phyloP scores from a whole-genome alignment of 2,113 vertebrate species.

The Colaptes auratus region DNA sequence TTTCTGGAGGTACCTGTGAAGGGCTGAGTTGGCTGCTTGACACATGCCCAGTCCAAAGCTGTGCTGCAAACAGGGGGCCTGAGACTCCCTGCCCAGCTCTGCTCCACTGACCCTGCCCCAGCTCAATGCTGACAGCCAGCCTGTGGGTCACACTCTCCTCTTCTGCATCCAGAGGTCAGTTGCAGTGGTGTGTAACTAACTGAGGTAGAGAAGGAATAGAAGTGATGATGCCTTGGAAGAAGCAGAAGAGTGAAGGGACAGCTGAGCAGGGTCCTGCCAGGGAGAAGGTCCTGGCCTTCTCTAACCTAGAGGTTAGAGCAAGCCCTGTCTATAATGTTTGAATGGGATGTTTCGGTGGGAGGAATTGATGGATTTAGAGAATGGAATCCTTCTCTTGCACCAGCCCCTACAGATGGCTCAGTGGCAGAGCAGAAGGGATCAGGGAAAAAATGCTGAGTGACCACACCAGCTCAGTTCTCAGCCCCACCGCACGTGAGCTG shows the following conservation, averaged over 20 bases:
- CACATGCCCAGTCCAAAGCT: neutral
- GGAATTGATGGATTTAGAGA: neutral
- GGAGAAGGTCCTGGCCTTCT: neutral
- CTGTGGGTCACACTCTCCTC: neutral
- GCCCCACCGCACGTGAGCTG: neutral
- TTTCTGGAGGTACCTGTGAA: neutral
- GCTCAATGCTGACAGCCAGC: neutral
- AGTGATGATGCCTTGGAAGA: neutral
- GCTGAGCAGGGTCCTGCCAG: neutral
- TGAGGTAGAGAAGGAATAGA: neutral
- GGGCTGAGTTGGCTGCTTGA: neutral
- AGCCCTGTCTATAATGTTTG: neutral
- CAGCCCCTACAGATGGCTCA: fast-evolving
- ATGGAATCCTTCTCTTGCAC: neutral
- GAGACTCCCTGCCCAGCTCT: neutral
- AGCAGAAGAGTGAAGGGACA: neutral
- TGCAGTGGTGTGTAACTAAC: neutral
- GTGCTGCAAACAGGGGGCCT: neutral
- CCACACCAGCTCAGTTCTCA: neutral
- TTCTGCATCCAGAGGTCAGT: neutral
- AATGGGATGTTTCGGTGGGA: neutral
- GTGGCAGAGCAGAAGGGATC: neutral
- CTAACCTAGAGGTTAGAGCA: neutral
- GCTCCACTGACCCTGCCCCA: neutral
- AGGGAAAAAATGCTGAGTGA: neutral